Percentiles rank a stretch among this genome's conserved stretches.
These are phyloP conservation scores for Conops quadrifasciatus DNA, from an alignment of 2,888 invertebrate genomes.

Conservation along the genomic window DNA sequence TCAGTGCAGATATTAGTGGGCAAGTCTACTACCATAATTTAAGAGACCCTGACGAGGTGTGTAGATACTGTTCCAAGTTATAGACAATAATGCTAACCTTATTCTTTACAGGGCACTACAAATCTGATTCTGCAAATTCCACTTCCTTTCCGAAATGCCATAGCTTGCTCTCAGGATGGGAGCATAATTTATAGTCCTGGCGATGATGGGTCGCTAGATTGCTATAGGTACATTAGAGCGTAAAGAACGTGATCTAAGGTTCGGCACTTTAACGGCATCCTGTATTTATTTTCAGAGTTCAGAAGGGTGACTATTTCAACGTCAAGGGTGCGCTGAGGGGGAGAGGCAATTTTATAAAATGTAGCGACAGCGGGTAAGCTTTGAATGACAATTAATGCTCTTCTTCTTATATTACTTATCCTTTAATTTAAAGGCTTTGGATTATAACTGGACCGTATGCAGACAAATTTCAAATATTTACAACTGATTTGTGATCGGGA, in stretches of 20 bases:
- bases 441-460: conserved; percentile 60
- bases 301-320: conserved; percentile 51
- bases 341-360: conserved; percentile 58
- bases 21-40: conserved; percentile 60
- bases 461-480: conserved; percentile 61
- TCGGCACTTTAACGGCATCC: neutral
- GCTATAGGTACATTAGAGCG: conserved; percentile 50
- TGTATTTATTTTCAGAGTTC: conserved; percentile 44
- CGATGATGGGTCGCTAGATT: conserved; percentile 58
- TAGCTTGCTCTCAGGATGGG: conserved; percentile 57
- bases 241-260: too few relatives aligned
- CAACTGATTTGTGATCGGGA: conserved; percentile 44
- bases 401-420: conserved; percentile 4
- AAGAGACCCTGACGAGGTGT: conserved; percentile 53
- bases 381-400: neutral
- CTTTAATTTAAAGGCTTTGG: conserved; percentile 56
- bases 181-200: conserved; percentile 59
- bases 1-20: conserved; percentile 63
- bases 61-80: conserved; percentile 14
- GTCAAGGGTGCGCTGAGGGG: conserved; percentile 60
- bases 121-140: conserved; percentile 59
- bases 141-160: conserved; percentile 60
- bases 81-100: neutral
- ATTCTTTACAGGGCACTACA: conserved; percentile 50
- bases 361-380: conserved; percentile 62